A percentile compares a stretch with the other conserved stretches of the same genome.
Conservation (phyloP, 2,113 vertebrate species). For the Forbesichthys agassizii region DNA sequence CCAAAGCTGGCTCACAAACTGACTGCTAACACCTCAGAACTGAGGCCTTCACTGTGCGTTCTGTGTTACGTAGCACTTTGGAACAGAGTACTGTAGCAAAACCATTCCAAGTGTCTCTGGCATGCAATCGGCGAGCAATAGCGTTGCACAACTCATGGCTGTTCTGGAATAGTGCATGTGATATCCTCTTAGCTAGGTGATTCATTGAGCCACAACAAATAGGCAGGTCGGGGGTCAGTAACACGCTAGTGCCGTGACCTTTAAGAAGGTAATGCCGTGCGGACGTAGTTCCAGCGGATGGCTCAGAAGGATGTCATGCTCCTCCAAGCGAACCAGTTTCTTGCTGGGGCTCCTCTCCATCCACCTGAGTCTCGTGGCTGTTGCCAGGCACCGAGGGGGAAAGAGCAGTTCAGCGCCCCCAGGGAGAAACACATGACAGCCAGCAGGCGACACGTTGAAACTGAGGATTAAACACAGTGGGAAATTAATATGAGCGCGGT, state of each 20-base stretch:
- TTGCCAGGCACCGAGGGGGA: slow-evolving; percentile 65
- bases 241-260: slow-evolving; percentile 50
- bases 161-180: no score
- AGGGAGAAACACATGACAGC: slow-evolving; percentile 77
- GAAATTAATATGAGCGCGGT: no score
- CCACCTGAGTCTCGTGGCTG: slow-evolving; percentile 66
- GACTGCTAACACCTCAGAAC: no score
- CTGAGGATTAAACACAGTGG: slow-evolving; percentile 54
- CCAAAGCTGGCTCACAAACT: no score
- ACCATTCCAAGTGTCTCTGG: no score
- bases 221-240: not conserved
- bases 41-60: no score
- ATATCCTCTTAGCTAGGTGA: no score
- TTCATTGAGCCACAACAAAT: not conserved
- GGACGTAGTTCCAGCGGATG: slow-evolving; percentile 75
- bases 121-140: no score
- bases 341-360: slow-evolving; percentile 61
- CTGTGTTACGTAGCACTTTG: no score
- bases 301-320: slow-evolving; percentile 77
- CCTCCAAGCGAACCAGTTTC: slow-evolving; percentile 75
- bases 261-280: slow-evolving; percentile 74
- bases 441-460: slow-evolving; percentile 73
- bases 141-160: no score
- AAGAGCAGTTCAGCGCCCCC: slow-evolving; percentile 79
- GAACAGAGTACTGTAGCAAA: no score